Percentiles rank a stretch among this genome's conserved stretches.
phyloP scores from a whole-genome alignment of 2,797 vertebrate genomes.

The Trichosurus vulpecula region DNA sequence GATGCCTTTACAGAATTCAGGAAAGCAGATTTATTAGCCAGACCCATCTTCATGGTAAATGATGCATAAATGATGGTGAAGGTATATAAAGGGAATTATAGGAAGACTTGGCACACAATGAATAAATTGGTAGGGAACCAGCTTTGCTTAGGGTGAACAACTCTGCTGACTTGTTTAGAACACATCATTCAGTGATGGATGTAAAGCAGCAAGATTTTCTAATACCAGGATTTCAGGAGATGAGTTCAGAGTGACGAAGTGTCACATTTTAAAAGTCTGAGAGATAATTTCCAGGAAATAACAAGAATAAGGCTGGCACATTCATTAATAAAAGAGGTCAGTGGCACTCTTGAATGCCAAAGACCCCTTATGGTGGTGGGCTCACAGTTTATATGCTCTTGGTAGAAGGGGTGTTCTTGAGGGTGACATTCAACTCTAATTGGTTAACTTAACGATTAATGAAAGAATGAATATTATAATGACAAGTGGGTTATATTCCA shows the following conservation, averaged over 20 bases:
- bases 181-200: constrained; percentile 70
- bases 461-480: background rate
- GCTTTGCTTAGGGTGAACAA: constrained; percentile 79
- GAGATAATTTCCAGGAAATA: background rate
- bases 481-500: background rate
- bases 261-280: constrained; percentile 57
- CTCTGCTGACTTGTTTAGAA: constrained; percentile 76
- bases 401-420: background rate
- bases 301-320: background rate
- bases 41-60: constrained; percentile 77
- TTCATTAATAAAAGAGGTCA: background rate
- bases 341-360: background rate
- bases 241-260: constrained; percentile 70
- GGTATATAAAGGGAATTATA: constrained; percentile 76
- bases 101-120: constrained; percentile 74
- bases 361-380: background rate
- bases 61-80: constrained; percentile 81
- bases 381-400: background rate
- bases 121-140: constrained; percentile 78
- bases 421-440: background rate
- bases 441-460: background rate
- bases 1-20: constrained; percentile 71
- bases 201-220: constrained; percentile 73
- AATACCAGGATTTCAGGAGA: constrained; percentile 70
- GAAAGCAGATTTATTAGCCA: constrained; percentile 80